Percentiles rank a stretch among this genome's conserved stretches.
phyloP scores from a whole-genome alignment of 2,113 vertebrate species.

The Pardalotus punctatus region DNA sequence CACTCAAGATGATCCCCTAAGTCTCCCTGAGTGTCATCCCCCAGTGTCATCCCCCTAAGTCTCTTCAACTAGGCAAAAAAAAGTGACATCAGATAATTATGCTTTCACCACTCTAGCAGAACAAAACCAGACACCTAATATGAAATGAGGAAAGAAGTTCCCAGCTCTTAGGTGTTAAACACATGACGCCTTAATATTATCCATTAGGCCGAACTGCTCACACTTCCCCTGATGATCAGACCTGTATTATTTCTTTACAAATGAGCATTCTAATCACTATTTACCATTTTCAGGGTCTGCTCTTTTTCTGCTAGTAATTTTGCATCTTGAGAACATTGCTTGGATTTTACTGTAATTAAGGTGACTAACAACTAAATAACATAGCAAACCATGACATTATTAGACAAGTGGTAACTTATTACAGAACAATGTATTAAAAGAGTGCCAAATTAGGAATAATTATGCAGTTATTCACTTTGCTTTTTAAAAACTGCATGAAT shows the following conservation, averaged over 20 bases:
- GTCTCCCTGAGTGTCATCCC: too few species aligned
- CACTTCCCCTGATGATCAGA: neutral
- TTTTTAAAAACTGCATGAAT: neutral
- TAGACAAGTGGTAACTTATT: neutral
- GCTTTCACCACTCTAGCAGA: neutral
- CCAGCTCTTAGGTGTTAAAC: neutral
- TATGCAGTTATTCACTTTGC: neutral
- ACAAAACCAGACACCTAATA: neutral
- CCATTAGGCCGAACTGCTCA: neutral
- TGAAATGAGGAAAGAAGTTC: neutral
- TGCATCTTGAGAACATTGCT: neutral
- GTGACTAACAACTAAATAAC: neutral
- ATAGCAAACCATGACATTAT: neutral
- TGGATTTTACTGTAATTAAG: neutral
- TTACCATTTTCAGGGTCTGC: neutral
- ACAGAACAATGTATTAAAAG: neutral
- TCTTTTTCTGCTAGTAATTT: neutral
- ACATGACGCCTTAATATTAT: neutral
- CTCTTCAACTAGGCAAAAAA: neutral
- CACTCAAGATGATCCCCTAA: rapidly evolving
- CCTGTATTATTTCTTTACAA: neutral
- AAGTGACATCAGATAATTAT: neutral
- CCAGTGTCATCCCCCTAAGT: rapidly evolving
- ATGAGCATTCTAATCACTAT: neutral
- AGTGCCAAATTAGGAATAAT: neutral